phyloP scores from a whole-genome alignment of 1,140 invertebrate genomes.

The Lepidotrigona ventralis region DNA sequence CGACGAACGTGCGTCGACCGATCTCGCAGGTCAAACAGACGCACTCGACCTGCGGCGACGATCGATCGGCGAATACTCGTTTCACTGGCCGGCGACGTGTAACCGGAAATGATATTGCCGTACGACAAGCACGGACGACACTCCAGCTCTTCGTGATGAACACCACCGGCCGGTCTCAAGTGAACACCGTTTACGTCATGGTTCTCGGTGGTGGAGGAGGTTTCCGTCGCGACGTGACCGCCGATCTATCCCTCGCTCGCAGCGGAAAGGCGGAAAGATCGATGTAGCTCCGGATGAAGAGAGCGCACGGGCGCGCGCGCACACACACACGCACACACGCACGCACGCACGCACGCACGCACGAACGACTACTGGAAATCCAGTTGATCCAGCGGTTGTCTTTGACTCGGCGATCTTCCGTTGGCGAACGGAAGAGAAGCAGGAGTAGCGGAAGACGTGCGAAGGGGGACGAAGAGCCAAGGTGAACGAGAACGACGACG shows the following conservation, averaged over 20 bases:
- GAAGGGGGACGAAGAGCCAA: no score
- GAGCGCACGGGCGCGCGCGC: neutral
- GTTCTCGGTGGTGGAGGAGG: neutral
- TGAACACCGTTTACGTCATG: constrained; percentile 20
- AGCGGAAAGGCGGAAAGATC: constrained; percentile 23
- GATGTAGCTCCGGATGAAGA: constrained; percentile 8
- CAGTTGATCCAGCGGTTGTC: constrained; percentile 2
- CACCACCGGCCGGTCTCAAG: neutral
- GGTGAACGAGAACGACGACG: neutral
- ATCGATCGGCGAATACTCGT: constrained; percentile 8
- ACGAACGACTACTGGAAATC: constrained; percentile 9
- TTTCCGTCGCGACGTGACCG: neutral
- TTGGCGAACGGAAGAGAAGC: neutral
- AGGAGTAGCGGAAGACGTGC: neutral
- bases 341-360: neutral
- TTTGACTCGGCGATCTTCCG: neutral
- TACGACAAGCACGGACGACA: neutral
- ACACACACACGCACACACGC: constrained; percentile 6
- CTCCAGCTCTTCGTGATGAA: neutral
- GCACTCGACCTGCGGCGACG: constrained; percentile 41
- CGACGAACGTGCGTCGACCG: constrained; percentile 17
- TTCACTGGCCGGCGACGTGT: constrained; percentile 6
- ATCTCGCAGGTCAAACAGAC: neutral
- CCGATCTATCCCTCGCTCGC: constrained; percentile 26
- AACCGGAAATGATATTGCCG: neutral